Conservation (phyloP, 2,113 vertebrate genomes). For the Malaclemys terrapin region DNA sequence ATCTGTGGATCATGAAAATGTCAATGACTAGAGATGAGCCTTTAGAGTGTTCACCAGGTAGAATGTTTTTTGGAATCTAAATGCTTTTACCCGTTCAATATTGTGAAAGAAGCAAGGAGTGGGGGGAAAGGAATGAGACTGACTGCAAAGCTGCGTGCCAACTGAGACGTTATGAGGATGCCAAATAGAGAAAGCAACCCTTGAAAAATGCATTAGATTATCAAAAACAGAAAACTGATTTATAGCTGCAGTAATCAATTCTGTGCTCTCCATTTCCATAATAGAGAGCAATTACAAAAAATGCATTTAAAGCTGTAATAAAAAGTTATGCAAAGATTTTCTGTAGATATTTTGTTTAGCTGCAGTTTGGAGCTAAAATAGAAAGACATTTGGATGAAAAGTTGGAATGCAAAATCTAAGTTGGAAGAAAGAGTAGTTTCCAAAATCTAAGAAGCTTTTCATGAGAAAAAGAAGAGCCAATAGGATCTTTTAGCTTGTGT, state of each 20-base stretch:
- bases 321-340: slow-evolving; percentile 16
- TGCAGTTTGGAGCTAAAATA: background rate
- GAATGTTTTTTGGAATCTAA: slow-evolving; percentile 57
- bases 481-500: background rate
- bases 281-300: slow-evolving; percentile 37
- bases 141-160: slow-evolving; percentile 70
- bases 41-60: slow-evolving; percentile 64
- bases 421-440: slow-evolving; percentile 27
- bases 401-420: background rate
- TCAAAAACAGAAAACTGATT: slow-evolving; percentile 72
- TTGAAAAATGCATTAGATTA: slow-evolving; percentile 77
- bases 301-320: slow-evolving; percentile 3
- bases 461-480: background rate
- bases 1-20: slow-evolving; percentile 41
- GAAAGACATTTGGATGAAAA: slow-evolving; percentile 31
- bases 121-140: slow-evolving; percentile 46
- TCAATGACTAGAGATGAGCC: slow-evolving; percentile 63
- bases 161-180: slow-evolving; percentile 54
- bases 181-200: slow-evolving; percentile 29
- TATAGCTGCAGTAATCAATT: slow-evolving; percentile 51
- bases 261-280: slow-evolving; percentile 51
- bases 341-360: slow-evolving; percentile 20
- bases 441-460: background rate
- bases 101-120: slow-evolving; percentile 36
- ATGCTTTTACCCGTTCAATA: slow-evolving; percentile 67